These are phyloP conservation scores for Coptotermes formosanus DNA, from an alignment of 1,140 invertebrate genomes.

Conservation along the genomic window DNA sequence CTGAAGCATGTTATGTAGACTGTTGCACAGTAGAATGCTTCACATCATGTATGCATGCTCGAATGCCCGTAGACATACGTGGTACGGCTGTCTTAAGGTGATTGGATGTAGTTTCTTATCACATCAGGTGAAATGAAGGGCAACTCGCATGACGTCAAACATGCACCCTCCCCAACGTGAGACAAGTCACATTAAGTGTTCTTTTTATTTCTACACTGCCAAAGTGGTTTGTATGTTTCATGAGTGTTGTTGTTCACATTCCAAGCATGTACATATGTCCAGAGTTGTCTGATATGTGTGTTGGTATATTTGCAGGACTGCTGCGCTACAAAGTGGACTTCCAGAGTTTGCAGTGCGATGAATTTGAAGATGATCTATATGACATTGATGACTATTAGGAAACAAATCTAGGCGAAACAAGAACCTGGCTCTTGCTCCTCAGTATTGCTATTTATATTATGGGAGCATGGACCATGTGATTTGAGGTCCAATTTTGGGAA, in stretches of 20 bases:
- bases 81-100: not conserved
- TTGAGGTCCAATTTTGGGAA: not conserved
- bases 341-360: slow-evolving; percentile 91
- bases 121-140: not conserved
- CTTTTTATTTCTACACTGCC: not conserved
- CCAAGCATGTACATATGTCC: too few species aligned
- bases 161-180: not conserved
- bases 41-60: not conserved
- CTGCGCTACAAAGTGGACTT: slow-evolving; percentile 99
- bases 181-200: not conserved
- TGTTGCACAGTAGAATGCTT: not conserved
- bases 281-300: not conserved
- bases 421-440: not conserved
- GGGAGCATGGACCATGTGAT: not conserved
- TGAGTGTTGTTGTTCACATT: not conserved
- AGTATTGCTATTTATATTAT: slow-evolving; percentile 11
- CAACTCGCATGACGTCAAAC: not conserved
- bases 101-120: not conserved
- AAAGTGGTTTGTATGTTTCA: not conserved
- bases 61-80: too few species aligned
- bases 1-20: not conserved
- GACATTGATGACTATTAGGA: slow-evolving; percentile 92
- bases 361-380: slow-evolving; percentile 79
- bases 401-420: slow-evolving; percentile 2
- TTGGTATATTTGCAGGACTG: slow-evolving; percentile 65